These are phyloP conservation scores for Argyresthia goedartella DNA, from an alignment of 2,888 invertebrate genomes.

Conservation along the genomic window DNA sequence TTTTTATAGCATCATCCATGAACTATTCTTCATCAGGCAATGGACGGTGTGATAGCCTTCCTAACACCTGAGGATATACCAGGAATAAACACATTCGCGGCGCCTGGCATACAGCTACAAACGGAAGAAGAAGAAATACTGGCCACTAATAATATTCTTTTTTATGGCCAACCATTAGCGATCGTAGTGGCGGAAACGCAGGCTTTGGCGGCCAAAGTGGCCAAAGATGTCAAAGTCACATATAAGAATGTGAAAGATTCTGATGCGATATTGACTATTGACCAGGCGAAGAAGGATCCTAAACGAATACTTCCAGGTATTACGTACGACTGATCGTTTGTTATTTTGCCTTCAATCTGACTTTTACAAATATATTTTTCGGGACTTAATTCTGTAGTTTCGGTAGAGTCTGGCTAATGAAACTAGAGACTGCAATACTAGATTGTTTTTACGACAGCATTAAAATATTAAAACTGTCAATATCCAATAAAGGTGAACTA, in stretches of 20 bases:
- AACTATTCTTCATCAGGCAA: no score
- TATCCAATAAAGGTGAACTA: no score
- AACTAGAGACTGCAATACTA: no score
- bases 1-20: no score
- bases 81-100: slow-evolving; percentile 71
- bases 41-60: slow-evolving; percentile 75
- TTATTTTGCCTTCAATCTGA: no score
- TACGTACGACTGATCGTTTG: slow-evolving; percentile 27
- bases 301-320: slow-evolving; percentile 6
- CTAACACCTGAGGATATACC: slow-evolving; percentile 78
- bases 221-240: slow-evolving; percentile 69
- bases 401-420: no score
- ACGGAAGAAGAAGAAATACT: slow-evolving; percentile 62
- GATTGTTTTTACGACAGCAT: no score
- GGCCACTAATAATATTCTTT: slow-evolving; percentile 68
- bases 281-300: slow-evolving; percentile 54
- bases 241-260: slow-evolving; percentile 49
- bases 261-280: slow-evolving; percentile 43
- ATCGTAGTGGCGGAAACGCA: slow-evolving; percentile 75
- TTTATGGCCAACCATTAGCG: slow-evolving; percentile 78
- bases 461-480: no score
- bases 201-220: slow-evolving; percentile 65
- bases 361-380: no score
- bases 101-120: slow-evolving; percentile 35
- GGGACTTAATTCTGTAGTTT: no score